phyloP scores from a whole-genome alignment of 2,888 invertebrate species.

The Lochmaea capreae region DNA sequence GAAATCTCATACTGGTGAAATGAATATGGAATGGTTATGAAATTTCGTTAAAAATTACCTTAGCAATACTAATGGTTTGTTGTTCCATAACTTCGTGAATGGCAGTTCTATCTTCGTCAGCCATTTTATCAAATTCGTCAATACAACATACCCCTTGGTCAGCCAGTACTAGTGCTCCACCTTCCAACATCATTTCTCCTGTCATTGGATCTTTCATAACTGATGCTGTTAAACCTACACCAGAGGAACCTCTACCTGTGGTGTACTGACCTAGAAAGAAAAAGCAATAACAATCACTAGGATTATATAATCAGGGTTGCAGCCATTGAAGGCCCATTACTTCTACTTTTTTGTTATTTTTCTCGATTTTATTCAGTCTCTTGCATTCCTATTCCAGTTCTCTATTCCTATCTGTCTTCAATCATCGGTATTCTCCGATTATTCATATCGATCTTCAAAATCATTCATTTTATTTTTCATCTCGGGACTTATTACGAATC shows the following conservation, averaged over 20 bases:
- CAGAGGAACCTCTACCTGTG: constrained; percentile 95
- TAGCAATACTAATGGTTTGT: constrained; percentile 99
- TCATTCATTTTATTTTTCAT: too few species aligned
- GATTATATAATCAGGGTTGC: too few species aligned
- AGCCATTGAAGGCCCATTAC: too few species aligned
- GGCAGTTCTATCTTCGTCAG: constrained; percentile 92
- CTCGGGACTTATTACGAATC: too few species aligned
- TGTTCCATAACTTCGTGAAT: constrained; percentile 99
- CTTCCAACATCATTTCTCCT: constrained; percentile 97
- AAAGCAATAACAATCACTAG: constrained; percentile 4
- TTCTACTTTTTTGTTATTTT: too few species aligned
- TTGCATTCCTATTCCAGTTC: too few species aligned
- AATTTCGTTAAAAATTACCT: constrained; percentile 68
- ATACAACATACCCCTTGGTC: constrained; percentile 99
- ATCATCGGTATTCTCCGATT: too few species aligned
- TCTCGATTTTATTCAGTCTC: too few species aligned
- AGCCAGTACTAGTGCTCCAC: constrained; percentile 95
- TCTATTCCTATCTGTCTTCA: too few species aligned
- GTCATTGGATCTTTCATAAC: constrained; percentile 98
- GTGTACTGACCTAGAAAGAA: constrained; percentile 82
- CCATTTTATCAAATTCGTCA: constrained; percentile 99
- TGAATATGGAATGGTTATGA: too few species aligned
- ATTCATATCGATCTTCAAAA: too few species aligned
- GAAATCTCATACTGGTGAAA: too few species aligned
- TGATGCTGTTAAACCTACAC: constrained; percentile 98